phyloP scores from a whole-genome alignment of 92 coral and sea anemone genomes.

The Phymanthus crucifer region DNA sequence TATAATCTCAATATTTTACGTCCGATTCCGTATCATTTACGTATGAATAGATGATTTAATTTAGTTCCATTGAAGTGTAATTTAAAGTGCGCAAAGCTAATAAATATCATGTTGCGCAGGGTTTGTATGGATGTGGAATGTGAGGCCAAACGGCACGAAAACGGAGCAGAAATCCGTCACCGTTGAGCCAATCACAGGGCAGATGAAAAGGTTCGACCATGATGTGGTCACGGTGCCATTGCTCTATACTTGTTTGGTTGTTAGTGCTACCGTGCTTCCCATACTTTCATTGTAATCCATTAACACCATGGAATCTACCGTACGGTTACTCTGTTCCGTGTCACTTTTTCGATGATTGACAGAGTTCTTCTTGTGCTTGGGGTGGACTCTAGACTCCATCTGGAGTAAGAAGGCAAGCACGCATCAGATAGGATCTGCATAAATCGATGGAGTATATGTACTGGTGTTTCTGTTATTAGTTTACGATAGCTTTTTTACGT shows the following conservation, averaged over 20 bases:
- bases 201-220: too few species aligned
- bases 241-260: slow-evolving; percentile 8
- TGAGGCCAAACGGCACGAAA: too few species aligned
- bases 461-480: neutral
- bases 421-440: neutral
- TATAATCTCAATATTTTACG: neutral
- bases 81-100: neutral
- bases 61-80: neutral
- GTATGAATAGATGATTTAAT: too few species aligned
- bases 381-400: slow-evolving; percentile 33
- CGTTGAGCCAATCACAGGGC: too few species aligned
- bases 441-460: neutral
- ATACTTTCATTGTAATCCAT: slow-evolving; percentile 40
- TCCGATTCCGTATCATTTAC: neutral
- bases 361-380: slow-evolving; percentile 49
- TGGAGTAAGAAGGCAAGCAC: slow-evolving; percentile 13
- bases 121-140: too few species aligned
- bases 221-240: too few species aligned
- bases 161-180: too few species aligned
- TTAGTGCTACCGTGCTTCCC: slow-evolving; percentile 53
- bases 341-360: slow-evolving; percentile 53
- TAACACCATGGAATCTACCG: slow-evolving; percentile 56
- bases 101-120: neutral
- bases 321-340: slow-evolving; percentile 33
- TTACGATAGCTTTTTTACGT: neutral